Evolutionary conservation across 2,888 invertebrate genomes (phyloP), one percentile per base, ranked within the genome.

Genomic region (Aleiodes leptofemur): DNA sequence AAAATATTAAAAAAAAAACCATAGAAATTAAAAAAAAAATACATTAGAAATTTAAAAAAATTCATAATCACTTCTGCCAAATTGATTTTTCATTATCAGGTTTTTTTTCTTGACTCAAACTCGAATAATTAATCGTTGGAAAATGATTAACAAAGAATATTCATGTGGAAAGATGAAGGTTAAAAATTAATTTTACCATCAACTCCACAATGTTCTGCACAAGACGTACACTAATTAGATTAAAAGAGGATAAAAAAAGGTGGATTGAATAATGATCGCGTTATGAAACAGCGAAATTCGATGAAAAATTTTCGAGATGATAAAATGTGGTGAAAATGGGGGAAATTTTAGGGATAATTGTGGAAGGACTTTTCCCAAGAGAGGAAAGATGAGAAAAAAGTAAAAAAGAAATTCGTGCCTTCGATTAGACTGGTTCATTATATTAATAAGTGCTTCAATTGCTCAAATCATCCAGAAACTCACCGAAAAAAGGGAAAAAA

Each of bases 261-360:
- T 55, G 23, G 16, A 34, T 34, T 34, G 34, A 34, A 55, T 55
- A 29, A 55, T 55, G 55, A 55, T 55, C 23, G 14, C 7, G 23
- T 55, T 55, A 55, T 55, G 55, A 55, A 55, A 55, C 9, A 55
- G 55, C 55, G n/a, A 38, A 38, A 11, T 55, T 55, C 55, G 7
- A 1, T 55, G n/a, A 14, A 55, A 55, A 29, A 55, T 55, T 55
- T n/a, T 34, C 2, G n/a, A n/a, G 23, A 16, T 16, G 1, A 14
- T 3, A 14, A 55, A 55, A 38, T 38, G 38, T 38, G 38, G 2
- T 2, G 38, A 8, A 14, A 55, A 55, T 55, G 14, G 6, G n/a
- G 55, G 7, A 55, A 55, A 55, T 8, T 16, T 14, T 16, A 55
- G 14, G n/a, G 55, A 23, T 55, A 55, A 55, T 55, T 55, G 16